Base-by-base conservation (phyloP, 2,888 invertebrate species). In the Drosophila yooni region DNA sequence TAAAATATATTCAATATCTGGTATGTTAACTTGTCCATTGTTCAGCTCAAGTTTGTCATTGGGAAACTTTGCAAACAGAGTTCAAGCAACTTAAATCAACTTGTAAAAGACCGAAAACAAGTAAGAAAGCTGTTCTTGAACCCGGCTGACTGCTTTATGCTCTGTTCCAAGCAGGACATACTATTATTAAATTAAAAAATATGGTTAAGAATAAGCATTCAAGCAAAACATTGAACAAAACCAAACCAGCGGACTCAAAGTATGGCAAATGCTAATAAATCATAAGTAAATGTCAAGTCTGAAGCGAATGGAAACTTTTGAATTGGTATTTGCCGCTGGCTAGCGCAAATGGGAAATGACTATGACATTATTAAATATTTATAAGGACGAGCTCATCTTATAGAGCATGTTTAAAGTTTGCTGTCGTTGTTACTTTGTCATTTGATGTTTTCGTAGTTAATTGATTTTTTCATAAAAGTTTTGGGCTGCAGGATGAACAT, bases 51-150 rank as follows among this genome's bases (percentile, higher is more conserved):
- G 18, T 43, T 53, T 48, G 29, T 25, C 43, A 15, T 57, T 40
- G 38, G 4, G 15, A 56, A 68, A 50, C 56, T 51, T 36, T 51
- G 6, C 13, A 5, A 7, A n/a, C 38, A 33, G 54, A 48, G 21
- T 52, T 52, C 27, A 13, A 52, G 51, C 36, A 46, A 40, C 25
- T 31, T 8, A 36, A 53, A 18, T 67, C 25, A 53, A 38, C 34
- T 43, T 34, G 40, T 8, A 15, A 48, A 29, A 33, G 25, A 13
- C 4, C n/a, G 2, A 34, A 54, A 54, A 36, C 0, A 36, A 36
- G 18, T 13, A 3, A n/a, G 5, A 27, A 54, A 36, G 18, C 11
- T 36, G 15, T 10, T 4, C 10, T 18, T 11, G 8, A 34, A 53
- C 25, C 6, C 7, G 18, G 6, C 34, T 18, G 54, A 13, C 11